Base-by-base conservation (phyloP, 2,797 vertebrate species). In the Eupleurogrammus muticus region DNA sequence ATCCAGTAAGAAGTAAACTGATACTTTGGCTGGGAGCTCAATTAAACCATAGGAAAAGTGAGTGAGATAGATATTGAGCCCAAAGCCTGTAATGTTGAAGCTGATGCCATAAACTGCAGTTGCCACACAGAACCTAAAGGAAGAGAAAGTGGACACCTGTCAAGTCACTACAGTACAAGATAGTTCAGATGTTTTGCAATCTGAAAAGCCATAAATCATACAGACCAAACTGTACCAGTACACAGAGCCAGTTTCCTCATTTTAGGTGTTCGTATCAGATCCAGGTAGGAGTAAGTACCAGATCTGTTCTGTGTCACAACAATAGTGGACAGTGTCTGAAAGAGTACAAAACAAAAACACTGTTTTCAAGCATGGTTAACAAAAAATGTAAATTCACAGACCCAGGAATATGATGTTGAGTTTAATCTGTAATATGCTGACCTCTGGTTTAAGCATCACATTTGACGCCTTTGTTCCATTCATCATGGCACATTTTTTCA, bases 21-120 rank as follows among this genome's bases (percentile, higher is more conserved):
- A 0, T 1, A 95, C 0, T 92, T 98, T 98, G 80, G 95, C 89
- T 19, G 97, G 97, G 35, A 98, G 3, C 82, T 98, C 97, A 56
- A 96, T 90, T 2, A 80, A 4, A 0, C 87, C 94, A 0, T 95
- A 97, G 13, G 93, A 84, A 75, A 97, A 95, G 74, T 98, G 97
- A 12, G 94, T 96, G 36, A 97, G 88, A 73, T 97, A 97, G 24
- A 95, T 85, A 35, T 90, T 92, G 53, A 97, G 88, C 21, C 95
- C 95, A 66, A 98, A 94, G 52, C 95, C 95, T 0, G 93, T 90
- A 59, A 97, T 83, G 40, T 96, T 95, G 85, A 98, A 92, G 90
- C 94, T 96, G 86, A 96, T 94, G 69, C 95, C 95, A 0, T 97
- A 98, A 61, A 94, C 96, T 50, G 94, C 83, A 61, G 86, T 91